Base-by-base conservation (phyloP, 2,888 invertebrate species). In the Tenthredo distinguenda region DNA sequence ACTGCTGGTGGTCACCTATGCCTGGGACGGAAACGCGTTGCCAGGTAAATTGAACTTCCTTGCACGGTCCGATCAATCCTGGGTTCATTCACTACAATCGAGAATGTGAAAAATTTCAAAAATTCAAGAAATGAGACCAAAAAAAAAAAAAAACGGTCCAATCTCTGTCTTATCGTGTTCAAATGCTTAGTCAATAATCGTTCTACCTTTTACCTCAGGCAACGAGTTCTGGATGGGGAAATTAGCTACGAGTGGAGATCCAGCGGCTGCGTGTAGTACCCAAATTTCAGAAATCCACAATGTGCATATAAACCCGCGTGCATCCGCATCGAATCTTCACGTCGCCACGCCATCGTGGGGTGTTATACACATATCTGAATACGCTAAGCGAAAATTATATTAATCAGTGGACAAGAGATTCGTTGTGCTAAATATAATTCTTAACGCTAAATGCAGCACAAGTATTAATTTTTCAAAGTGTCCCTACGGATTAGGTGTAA, bases 21-120 rank as follows among this genome's bases (percentile, higher is more conserved):
- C 97, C 0, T 96, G 96, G 96, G 96, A 97, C 90, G 95, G 96
- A 9, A 97, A 97, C 90, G 95, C 96, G 0, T 94, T 96, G 86
- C 96, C 97, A 0, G 92, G 92, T 90, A n/a, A 4, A 15, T 58
- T 74, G 12, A 0, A 47, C 37, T 34, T 55, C 37, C n/a, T 6
- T 34, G 4, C 4, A 50, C 10, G 2, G 77, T 37, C 10, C 10
- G 21, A 83, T 26, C n/a, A 68, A 58, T 10, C 21, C 26, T 37
- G 26, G 26, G 21, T 83, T 18, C 2, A 76, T 76, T 6, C 4
- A 1, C 3, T 18, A 3, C 50, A 43, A 68, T 12, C 26, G 26
- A 65, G 1, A 12, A 65, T 43, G 2, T n/a, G 21, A 81, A 81
- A 10, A 10, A 37, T 3, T 34, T 12, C 15, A 21, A 40, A 1